Evolutionary conservation across 2,888 invertebrate species (phyloP).

Genomic region (Torymus auratus): DNA sequence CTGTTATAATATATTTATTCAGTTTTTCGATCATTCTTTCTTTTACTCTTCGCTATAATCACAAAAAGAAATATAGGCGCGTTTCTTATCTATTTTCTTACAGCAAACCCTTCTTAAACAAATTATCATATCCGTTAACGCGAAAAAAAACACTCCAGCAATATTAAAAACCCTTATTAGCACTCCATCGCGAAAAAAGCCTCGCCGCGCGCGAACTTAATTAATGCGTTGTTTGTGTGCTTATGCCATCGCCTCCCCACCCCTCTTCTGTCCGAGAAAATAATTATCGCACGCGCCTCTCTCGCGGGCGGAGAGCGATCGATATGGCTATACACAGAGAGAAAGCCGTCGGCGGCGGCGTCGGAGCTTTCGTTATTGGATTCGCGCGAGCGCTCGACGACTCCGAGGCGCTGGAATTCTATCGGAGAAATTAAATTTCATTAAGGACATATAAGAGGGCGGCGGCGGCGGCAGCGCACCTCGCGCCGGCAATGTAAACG

Average conservation of each 20-base stretch:
- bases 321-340: constrained; percentile 37
- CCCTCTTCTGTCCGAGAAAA: constrained; percentile 47
- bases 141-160: too few species aligned
- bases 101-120: too few species aligned
- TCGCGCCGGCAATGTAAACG: constrained; percentile 37
- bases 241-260: constrained; percentile 22
- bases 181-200: constrained; percentile 10
- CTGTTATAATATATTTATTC: too few species aligned
- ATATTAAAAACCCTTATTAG: too few species aligned
- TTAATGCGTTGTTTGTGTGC: constrained; percentile 51
- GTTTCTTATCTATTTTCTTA: too few species aligned
- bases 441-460: constrained; percentile 56
- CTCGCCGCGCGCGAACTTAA: constrained; percentile 17
- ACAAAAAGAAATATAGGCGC: too few species aligned
- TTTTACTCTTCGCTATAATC: too few species aligned
- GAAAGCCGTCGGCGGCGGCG: constrained; percentile 17
- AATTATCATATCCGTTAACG: too few species aligned
- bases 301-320: constrained; percentile 21
- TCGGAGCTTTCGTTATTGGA: constrained; percentile 57
- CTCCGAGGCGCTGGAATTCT: constrained; percentile 51
- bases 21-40: too few species aligned
- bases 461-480: background rate
- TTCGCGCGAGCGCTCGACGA: constrained; percentile 36
- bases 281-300: constrained; percentile 46
- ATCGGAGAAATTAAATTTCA: constrained; percentile 61